Evolutionary conservation across 2,113 vertebrate species (phyloP).

Genomic region (Centrocercus urophasianus): DNA sequence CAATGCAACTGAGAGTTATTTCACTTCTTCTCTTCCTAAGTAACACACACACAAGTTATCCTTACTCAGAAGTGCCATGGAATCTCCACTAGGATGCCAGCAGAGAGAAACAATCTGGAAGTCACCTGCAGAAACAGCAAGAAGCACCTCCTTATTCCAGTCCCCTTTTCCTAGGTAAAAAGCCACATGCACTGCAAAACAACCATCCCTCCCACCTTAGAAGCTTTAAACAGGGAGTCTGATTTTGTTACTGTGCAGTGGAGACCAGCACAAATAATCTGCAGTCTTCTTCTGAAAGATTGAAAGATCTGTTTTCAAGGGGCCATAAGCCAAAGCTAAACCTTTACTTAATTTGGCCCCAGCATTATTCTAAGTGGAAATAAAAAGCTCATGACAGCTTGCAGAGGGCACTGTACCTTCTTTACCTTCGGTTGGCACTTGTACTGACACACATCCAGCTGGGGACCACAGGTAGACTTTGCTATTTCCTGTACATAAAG

Average conservation of each 20-base stretch:
- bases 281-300: background rate
- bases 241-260: background rate
- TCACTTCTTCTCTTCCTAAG: slow-evolving; percentile 80
- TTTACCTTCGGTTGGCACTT: slow-evolving; percentile 89
- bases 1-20: background rate
- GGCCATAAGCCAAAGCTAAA: background rate
- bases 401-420: background rate
- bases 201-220: background rate
- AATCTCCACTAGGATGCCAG: slow-evolving; percentile 87
- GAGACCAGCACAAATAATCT: background rate
- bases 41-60: slow-evolving; percentile 94
- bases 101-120: slow-evolving; percentile 87
- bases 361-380: fast-evolving
- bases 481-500: slow-evolving; percentile 87
- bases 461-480: slow-evolving; percentile 92
- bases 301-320: background rate
- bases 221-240: fast-evolving
- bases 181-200: background rate
- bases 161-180: background rate
- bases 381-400: background rate
- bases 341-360: fast-evolving
- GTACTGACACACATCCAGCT: slow-evolving; percentile 86
- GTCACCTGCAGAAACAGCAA: slow-evolving; percentile 76
- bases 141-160: background rate
- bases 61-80: slow-evolving; percentile 87